phyloP scores from a whole-genome alignment of 2,113 vertebrate species.

The Terrapene triunguis region DNA sequence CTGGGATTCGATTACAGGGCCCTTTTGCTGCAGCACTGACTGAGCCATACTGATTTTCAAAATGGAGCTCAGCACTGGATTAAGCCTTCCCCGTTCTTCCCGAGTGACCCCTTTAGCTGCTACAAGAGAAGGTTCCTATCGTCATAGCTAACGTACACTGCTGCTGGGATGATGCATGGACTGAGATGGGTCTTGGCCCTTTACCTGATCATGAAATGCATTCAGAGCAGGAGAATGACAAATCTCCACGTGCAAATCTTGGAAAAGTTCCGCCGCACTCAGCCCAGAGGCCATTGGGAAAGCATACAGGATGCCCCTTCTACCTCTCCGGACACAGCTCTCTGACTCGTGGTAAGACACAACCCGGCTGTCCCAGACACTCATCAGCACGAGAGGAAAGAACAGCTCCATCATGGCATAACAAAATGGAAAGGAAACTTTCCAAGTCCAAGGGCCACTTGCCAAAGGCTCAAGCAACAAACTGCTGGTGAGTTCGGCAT shows the following conservation, averaged over 20 bases:
- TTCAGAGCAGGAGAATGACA: not conserved
- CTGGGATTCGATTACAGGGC: accelerated
- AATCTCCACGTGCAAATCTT: too few species aligned
- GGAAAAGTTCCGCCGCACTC: not conserved
- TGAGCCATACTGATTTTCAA: accelerated
- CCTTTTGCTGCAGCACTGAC: not conserved
- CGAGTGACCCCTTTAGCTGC: not conserved
- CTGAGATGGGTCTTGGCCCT: not conserved
- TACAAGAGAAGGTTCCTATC: not conserved
- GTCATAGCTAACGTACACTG: not conserved
- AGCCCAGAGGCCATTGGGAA: not conserved
- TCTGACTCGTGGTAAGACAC: not conserved
- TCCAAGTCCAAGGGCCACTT: not conserved
- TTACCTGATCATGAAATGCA: not conserved
- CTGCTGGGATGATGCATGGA: not conserved
- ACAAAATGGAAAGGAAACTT: not conserved
- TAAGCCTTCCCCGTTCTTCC: not conserved
- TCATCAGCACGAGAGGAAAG: slow-evolving; percentile 68
- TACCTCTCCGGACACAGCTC: too few species aligned
- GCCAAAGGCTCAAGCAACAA: too few species aligned
- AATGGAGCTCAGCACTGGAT: not conserved
- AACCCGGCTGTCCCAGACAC: not conserved
- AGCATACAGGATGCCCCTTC: not conserved
- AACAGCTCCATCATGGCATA: slow-evolving; percentile 63
- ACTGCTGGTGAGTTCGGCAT: too few species aligned